Evolutionary conservation across 2,797 vertebrate species (phyloP).

Genomic region (Notamacropus eugenii): DNA sequence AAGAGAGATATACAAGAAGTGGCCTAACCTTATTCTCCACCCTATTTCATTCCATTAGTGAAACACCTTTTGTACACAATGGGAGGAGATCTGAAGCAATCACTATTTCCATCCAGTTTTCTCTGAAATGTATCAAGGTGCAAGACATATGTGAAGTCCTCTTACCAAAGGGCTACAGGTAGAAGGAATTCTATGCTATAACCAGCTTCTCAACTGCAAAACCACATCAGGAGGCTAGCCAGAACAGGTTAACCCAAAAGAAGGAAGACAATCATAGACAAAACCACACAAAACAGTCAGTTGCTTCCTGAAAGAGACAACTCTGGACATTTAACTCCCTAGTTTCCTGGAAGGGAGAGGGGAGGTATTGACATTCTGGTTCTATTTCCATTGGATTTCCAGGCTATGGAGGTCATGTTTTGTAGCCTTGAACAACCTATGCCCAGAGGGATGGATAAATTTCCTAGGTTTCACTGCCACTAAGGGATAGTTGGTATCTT

Average conservation of each 20-base stretch:
- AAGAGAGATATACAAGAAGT: slow-evolving; percentile 54
- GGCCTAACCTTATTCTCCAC: slow-evolving; percentile 47
- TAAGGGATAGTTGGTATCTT: neutral
- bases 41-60: neutral
- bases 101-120: neutral
- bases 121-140: slow-evolving; percentile 70
- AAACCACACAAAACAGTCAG: neutral
- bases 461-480: neutral
- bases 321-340: neutral
- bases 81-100: slow-evolving; percentile 34
- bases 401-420: neutral
- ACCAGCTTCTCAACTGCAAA: slow-evolving; percentile 22
- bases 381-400: slow-evolving; percentile 6
- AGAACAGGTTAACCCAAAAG: slow-evolving; percentile 40
- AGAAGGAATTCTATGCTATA: slow-evolving; percentile 4
- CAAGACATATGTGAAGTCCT: slow-evolving; percentile 49
- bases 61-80: neutral
- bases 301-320: slow-evolving; percentile 12
- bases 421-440: neutral
- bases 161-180: neutral
- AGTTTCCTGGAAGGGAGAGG: neutral
- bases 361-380: neutral
- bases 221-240: slow-evolving; percentile 26
- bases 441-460: neutral
- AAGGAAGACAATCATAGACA: slow-evolving; percentile 37